phyloP scores from a whole-genome alignment of 2,113 vertebrate species.

The Vidua macroura region DNA sequence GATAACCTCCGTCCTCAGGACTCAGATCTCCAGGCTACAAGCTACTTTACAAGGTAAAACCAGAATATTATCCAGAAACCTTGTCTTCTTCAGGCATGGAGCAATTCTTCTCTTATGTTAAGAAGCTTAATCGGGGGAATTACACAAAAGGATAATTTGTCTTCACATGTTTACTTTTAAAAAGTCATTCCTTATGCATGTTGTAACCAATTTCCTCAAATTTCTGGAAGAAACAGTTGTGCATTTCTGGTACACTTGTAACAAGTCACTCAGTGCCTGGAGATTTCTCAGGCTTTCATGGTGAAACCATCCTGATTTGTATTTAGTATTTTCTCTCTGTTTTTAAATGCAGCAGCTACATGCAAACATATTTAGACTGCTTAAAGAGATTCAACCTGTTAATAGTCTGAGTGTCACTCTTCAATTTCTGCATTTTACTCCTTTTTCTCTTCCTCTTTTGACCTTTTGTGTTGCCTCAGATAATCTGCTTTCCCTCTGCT shows the following conservation, averaged over 20 bases:
- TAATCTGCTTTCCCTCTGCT: not conserved
- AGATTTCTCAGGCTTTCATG: not conserved
- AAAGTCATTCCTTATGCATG: not conserved
- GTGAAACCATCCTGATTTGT: not conserved
- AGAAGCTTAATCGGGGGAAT: not conserved
- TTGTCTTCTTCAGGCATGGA: not conserved
- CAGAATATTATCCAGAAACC: not conserved
- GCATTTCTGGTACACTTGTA: not conserved
- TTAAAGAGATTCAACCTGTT: not conserved
- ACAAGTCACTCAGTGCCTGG: not conserved
- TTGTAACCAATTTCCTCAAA: not conserved
- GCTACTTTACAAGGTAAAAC: constrained; percentile 86
- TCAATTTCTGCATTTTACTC: not conserved
- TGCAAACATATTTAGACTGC: not conserved
- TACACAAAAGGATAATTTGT: not conserved
- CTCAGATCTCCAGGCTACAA: constrained; percentile 85
- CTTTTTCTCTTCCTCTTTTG: not conserved
- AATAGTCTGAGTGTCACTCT: not conserved
- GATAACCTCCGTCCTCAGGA: constrained; percentile 84
- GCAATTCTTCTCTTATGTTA: not conserved
- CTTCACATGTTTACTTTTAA: not conserved
- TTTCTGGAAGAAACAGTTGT: not conserved
- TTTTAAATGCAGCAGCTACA: not conserved
- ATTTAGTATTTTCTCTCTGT: not conserved
- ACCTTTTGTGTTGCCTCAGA: not conserved